A percentile compares a stretch with the other conserved stretches of the same genome.
phyloP scores from a whole-genome alignment of 2,797 vertebrate genomes.

The Poeciliopsis presidionis region DNA sequence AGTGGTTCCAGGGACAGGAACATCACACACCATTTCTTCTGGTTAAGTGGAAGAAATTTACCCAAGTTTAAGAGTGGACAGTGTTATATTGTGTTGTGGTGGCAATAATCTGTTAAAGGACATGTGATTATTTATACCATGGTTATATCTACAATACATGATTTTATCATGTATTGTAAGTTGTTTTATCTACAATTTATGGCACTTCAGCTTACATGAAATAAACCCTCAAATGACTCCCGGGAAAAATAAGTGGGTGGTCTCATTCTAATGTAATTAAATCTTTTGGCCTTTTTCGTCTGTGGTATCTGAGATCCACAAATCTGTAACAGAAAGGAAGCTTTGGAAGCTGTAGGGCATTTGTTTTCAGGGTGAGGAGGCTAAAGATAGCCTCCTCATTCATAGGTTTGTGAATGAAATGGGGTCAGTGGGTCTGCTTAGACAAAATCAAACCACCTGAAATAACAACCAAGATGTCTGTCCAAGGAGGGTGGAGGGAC shows the following conservation, averaged over 20 bases:
- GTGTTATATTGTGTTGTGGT: not conserved
- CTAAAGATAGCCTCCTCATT: too few species aligned
- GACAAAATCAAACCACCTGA: slow-evolving; percentile 1
- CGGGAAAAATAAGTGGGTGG: not conserved
- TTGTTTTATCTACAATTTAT: not conserved
- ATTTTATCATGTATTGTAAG: not conserved
- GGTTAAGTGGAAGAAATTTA: not conserved
- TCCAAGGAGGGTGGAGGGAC: not conserved
- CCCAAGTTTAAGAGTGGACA: not conserved
- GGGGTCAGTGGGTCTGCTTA: not conserved
- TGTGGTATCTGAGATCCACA: not conserved
- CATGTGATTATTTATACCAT: not conserved
- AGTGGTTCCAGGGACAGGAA: not conserved
- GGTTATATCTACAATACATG: not conserved
- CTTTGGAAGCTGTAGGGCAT: not conserved
- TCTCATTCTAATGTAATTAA: not conserved
- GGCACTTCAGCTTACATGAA: not conserved
- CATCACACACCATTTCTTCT: not conserved
- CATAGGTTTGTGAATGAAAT: slow-evolving; percentile 10
- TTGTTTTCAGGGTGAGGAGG: not conserved
- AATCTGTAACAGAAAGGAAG: not conserved
- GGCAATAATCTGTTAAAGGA: not conserved
- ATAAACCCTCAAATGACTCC: not conserved
- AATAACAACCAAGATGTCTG: not conserved
- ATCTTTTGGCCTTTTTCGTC: not conserved